A percentile compares a stretch with the other conserved stretches of the same genome.
These are phyloP conservation scores for Heteromurus nitidus DNA, from an alignment of 2,888 invertebrate genomes.

Conservation along the genomic window DNA sequence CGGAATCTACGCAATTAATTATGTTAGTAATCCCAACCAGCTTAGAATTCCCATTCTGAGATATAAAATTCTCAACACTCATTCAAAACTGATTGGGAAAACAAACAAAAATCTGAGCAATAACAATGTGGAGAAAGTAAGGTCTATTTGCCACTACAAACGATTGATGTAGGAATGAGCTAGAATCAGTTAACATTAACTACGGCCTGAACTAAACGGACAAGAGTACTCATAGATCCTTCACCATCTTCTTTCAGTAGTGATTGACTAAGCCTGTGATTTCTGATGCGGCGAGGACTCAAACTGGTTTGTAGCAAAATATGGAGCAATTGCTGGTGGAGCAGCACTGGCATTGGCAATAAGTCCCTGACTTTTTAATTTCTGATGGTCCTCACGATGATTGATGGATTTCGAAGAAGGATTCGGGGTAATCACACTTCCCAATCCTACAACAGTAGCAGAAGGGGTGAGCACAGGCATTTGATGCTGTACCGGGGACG, in stretches of 20 bases:
- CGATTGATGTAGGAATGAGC: neutral
- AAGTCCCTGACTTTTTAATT: neutral
- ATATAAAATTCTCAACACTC: too few relatives aligned
- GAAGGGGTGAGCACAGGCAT: neutral
- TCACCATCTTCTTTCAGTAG: conserved; percentile 2
- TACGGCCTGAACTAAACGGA: neutral
- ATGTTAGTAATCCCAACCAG: neutral
- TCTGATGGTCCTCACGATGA: neutral
- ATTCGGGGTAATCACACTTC: neutral
- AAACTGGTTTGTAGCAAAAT: too few relatives aligned
- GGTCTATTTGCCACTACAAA: conserved; percentile 3
- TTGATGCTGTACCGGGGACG: neutral
- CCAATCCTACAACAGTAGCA: neutral
- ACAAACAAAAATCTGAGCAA: neutral
- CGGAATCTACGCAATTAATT: neutral
- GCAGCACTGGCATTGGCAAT: neutral
- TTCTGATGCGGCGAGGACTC: too few relatives aligned
- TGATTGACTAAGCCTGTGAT: neutral
- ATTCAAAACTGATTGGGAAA: too few relatives aligned
- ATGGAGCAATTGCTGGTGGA: neutral
- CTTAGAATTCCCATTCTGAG: too few relatives aligned
- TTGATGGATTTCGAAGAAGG: neutral
- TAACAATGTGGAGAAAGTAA: neutral
- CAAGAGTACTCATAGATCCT: neutral
- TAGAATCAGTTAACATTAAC: neutral